phyloP scores from a whole-genome alignment of 2,113 vertebrate species.

The Oophaga pumilio region DNA sequence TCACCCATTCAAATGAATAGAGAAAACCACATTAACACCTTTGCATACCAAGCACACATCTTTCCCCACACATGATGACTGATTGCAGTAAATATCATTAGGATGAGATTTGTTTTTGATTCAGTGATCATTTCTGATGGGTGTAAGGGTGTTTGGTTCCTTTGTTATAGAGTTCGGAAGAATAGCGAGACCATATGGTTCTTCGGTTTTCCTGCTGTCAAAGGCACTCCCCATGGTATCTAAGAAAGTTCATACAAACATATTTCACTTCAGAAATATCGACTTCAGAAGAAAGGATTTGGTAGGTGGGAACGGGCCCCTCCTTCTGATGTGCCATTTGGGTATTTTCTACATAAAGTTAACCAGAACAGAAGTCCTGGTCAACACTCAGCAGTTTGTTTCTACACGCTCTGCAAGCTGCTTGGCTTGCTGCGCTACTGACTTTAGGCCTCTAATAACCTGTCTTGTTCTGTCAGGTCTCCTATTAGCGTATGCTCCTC shows the following conservation, averaged over 20 bases:
- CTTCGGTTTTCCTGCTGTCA: neutral
- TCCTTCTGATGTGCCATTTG: neutral
- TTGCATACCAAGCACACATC: too few species aligned
- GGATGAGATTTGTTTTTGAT: neutral
- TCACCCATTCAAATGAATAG: too few species aligned
- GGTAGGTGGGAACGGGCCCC: neutral
- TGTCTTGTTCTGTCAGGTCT: slow-evolving; percentile 43
- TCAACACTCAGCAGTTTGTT: slow-evolving; percentile 25
- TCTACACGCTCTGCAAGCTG: slow-evolving; percentile 22
- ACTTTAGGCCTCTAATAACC: slow-evolving; percentile 45
- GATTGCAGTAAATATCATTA: neutral
- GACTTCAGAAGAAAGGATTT: neutral
- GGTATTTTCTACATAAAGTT: neutral
- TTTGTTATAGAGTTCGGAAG: neutral
- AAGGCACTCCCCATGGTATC: neutral
- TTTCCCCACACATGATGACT: neutral
- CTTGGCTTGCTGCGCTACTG: neutral
- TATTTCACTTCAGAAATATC: neutral
- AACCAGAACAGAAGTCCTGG: neutral
- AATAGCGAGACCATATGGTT: neutral
- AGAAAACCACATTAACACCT: too few species aligned
- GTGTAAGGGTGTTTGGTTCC: too few species aligned
- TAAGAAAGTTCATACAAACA: neutral
- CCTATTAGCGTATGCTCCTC: slow-evolving; percentile 13
- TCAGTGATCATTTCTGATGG: neutral